A percentile compares a stretch with the other conserved stretches of the same genome.
phyloP scores from a whole-genome alignment of 2,113 vertebrate genomes.

The Sula dactylatra region DNA sequence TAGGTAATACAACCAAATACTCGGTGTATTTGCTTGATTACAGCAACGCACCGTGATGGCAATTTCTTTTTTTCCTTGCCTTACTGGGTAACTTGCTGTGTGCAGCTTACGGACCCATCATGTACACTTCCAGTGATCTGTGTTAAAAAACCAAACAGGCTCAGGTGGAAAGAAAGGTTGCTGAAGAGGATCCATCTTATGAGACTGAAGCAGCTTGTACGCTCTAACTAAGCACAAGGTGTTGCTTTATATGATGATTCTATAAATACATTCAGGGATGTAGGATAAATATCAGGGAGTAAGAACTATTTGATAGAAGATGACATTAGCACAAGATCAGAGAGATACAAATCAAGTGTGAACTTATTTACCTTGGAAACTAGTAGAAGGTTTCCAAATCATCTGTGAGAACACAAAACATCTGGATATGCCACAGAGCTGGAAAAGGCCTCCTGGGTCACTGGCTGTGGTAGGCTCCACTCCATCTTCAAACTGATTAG shows the following conservation, averaged over 20 bases:
- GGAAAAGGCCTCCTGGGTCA: neutral
- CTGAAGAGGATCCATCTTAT: neutral
- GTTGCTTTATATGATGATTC: neutral
- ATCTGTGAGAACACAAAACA: neutral
- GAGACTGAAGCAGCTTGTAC: neutral
- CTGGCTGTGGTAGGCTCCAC: neutral
- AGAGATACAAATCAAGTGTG: neutral
- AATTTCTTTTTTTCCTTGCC: neutral
- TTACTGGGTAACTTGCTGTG: neutral
- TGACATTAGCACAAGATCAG: neutral
- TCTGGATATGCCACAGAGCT: neutral
- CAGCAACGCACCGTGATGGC: neutral
- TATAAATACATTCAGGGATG: neutral
- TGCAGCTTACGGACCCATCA: neutral
- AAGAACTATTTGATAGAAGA: neutral
- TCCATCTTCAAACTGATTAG: neutral
- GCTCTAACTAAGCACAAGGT: neutral
- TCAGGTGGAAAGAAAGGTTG: neutral
- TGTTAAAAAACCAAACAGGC: neutral
- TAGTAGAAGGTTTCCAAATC: neutral
- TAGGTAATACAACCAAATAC: neutral
- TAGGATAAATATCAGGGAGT: neutral
- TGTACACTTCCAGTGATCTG: neutral
- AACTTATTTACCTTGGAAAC: neutral
- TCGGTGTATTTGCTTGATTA: neutral